A percentile compares a stretch with the other conserved stretches of the same genome.
Evolutionary conservation across 2,797 vertebrate genomes (phyloP).

Genomic region (Eulemur coronatus): DNA sequence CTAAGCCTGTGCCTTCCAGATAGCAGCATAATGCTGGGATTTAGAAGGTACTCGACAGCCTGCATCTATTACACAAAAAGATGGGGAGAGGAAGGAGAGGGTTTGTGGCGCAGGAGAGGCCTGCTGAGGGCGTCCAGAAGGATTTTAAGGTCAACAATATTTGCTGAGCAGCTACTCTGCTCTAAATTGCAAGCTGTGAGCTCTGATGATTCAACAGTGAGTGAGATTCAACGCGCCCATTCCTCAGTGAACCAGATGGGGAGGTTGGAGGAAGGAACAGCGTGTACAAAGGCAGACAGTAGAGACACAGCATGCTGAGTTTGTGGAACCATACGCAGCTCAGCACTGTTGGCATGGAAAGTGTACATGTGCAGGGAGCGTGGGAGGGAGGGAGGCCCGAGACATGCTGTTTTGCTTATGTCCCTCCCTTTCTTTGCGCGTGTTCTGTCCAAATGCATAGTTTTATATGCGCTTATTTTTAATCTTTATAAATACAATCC

Average conservation of each 20-base stretch:
- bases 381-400: background rate
- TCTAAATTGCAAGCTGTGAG: background rate
- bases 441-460: background rate
- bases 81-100: background rate
- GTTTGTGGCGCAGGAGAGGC: background rate
- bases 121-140: background rate
- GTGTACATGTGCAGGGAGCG: background rate
- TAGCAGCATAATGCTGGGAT: background rate
- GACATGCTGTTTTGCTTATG: background rate
- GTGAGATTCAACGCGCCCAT: background rate
- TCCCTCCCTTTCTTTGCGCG: background rate
- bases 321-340: background rate
- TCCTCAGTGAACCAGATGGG: background rate
- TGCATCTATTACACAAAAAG: background rate
- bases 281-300: background rate
- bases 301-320: conserved; percentile 30
- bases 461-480: background rate
- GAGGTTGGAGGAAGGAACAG: background rate
- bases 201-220: background rate
- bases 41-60: background rate
- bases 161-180: background rate
- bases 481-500: background rate
- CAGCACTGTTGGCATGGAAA: background rate
- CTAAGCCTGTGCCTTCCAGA: background rate
- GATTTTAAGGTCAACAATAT: background rate